A percentile compares a stretch with the other conserved stretches of the same genome.
Conservation (phyloP, 2,113 vertebrate genomes). For the Oplegnathus fasciatus region DNA sequence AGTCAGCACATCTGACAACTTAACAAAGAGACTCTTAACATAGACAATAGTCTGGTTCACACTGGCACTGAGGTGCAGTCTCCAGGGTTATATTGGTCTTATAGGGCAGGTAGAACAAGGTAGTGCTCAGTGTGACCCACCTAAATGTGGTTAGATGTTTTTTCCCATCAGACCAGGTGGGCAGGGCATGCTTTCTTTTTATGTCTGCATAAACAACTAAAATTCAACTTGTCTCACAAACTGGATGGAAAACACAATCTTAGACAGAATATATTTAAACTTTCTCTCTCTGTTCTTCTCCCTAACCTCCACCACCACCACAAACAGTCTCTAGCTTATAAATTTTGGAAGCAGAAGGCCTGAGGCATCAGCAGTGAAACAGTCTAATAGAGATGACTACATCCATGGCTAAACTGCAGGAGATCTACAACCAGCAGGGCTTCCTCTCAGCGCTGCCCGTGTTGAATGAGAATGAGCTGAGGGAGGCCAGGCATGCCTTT, state of each 20-base stretch:
- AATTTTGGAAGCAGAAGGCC: slow-evolving; percentile 23
- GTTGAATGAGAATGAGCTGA: slow-evolving; percentile 77
- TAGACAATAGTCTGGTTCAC: neutral
- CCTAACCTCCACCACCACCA: neutral
- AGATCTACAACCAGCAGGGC: slow-evolving; percentile 74
- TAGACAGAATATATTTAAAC: neutral
- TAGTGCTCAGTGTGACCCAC: slow-evolving; percentile 18
- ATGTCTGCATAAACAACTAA: neutral
- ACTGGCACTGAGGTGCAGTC: neutral
- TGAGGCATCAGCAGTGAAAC: slow-evolving; percentile 15
- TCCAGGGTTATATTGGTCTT: slow-evolving; percentile 11
- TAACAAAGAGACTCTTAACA: neutral
- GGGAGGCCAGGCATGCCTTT: slow-evolving; percentile 75
- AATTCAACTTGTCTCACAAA: slow-evolving; percentile 17
- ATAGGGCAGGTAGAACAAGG: slow-evolving; percentile 8
- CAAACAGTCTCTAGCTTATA: slow-evolving; percentile 28
- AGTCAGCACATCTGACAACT: neutral
- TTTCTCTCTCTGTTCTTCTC: slow-evolving; percentile 2
- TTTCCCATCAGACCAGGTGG: slow-evolving; percentile 14
- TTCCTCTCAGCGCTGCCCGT: slow-evolving; percentile 81
- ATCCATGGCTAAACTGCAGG: slow-evolving; percentile 44
- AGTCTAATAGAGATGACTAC: slow-evolving; percentile 57
- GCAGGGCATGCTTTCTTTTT: neutral
- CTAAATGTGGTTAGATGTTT: slow-evolving; percentile 38
- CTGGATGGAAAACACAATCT: slow-evolving; percentile 1